Base-by-base conservation (phyloP, 2,888 invertebrate species). In the Catocala sponsa region DNA sequence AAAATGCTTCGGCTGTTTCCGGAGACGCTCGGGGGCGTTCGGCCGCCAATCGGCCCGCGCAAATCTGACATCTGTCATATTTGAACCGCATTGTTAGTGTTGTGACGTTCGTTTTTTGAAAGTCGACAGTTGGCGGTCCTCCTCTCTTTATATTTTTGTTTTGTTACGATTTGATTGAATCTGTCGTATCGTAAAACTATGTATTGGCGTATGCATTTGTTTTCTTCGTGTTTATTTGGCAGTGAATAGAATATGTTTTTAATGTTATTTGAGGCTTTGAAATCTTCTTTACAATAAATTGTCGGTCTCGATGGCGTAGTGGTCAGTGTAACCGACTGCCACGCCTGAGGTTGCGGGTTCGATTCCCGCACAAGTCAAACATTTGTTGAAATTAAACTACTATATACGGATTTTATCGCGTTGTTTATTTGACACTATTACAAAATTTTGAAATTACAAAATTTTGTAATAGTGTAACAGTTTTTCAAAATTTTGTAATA, bases 51-150 rank as follows among this genome's bases (percentile, higher is more conserved):
- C 63, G 68, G 74, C 50, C 63, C 79, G 82, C 79, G 75, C 84
- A 87, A 87, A 90, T 88, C 89, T 91, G 92, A 91, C 92, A 93
- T 90, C 89, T 93, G 92, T 92, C 92, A 91, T 84, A 85, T 87
- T 86, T 82, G 82, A 79, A 84, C 85, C 87, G 71, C 79, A 77
- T 77, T 77, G 76, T 77, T 85, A 84, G 84, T 84, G 83, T 84
- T 86, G 80, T 83, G 86, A 83, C 84, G 82, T 89, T 88, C 83
- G 81, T 86, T 90, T 91, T 90, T 89, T 90, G 84, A 80, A 81
- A 77, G 72, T 78, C 82, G 89, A 86, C 92, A 91, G 87, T 88
- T 92, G 92, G 88, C 76, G 87, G 89, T 89, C 83, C 87, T 76
- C 68, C 79, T 76, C 66, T 68, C 59, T 65, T 71, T 58, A 72